Evolutionary conservation across 2,113 vertebrate genomes (phyloP).

Genomic region (Ibidorhyncha struthersii): DNA sequence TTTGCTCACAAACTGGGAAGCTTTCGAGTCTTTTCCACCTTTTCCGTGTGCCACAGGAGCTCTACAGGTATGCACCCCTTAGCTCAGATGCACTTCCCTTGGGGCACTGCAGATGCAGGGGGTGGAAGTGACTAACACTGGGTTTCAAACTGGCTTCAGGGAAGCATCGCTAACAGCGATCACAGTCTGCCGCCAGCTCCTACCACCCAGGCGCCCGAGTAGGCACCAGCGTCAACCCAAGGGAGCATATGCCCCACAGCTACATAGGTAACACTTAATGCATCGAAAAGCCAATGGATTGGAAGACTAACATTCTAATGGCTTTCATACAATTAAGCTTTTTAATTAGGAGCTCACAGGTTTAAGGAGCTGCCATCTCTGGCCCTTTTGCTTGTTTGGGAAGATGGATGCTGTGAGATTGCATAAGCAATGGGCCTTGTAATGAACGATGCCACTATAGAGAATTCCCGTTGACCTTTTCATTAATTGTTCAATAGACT

Average conservation of each 20-base stretch:
- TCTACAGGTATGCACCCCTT: neutral
- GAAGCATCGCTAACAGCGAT: neutral
- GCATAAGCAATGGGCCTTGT: conserved; percentile 17
- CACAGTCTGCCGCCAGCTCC: neutral
- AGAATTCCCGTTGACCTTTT: conserved; percentile 48
- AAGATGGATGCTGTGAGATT: neutral
- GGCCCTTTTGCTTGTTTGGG: conserved; percentile 24
- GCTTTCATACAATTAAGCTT: conserved; percentile 21
- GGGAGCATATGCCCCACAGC: too few relatives aligned
- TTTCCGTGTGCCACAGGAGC: neutral
- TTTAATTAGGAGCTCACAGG: conserved; percentile 44
- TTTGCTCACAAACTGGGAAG: neutral
- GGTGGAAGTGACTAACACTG: neutral
- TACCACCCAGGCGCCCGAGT: fast-evolving
- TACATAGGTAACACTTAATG: neutral
- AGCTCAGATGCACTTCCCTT: neutral
- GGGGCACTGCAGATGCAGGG: neutral
- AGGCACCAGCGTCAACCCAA: fast-evolving
- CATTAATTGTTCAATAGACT: conserved; percentile 44
- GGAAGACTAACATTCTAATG: neutral
- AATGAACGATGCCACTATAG: neutral
- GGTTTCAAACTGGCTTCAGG: neutral
- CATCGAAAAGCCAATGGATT: neutral
- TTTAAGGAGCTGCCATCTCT: conserved; percentile 10
- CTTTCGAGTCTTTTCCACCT: neutral